Conservation (phyloP, 2,797 vertebrate genomes). For the Pseudochaenichthys georgianus region DNA sequence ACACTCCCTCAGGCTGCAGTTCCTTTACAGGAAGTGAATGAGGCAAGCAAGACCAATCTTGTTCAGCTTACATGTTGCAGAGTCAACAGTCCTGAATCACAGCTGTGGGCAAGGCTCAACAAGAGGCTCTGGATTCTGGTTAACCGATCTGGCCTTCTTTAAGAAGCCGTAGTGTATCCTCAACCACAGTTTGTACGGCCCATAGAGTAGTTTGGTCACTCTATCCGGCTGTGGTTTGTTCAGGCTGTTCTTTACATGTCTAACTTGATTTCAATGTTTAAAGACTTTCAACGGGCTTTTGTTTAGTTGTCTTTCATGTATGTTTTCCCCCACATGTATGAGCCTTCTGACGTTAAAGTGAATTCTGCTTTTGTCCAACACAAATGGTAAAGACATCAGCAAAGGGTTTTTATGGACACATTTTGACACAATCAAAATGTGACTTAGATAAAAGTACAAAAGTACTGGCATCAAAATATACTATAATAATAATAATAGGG, state of each 20-base stretch:
- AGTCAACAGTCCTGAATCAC: conserved; percentile 34
- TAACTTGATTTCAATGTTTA: background rate
- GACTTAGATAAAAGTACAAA: too few species aligned
- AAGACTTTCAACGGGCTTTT: background rate
- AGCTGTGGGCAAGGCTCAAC: conserved; percentile 45
- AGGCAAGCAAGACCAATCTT: conserved; percentile 58
- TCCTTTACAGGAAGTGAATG: conserved; percentile 53
- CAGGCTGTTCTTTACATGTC: background rate
- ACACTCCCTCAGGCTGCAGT: conserved; percentile 36
- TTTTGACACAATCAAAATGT: too few species aligned
- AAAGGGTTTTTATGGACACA: background rate
- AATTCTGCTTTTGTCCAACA: too few species aligned
- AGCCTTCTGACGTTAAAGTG: background rate
- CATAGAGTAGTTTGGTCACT: conserved; percentile 8
- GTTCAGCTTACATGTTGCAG: conserved; percentile 34
- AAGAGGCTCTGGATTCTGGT: conserved; percentile 50
- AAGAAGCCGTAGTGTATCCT: conserved; percentile 16
- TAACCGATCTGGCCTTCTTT: conserved; percentile 45
- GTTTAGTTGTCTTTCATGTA: background rate
- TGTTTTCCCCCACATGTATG: background rate
- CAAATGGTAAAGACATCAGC: conserved; percentile 10
- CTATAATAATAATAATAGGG: too few species aligned
- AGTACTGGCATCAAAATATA: too few species aligned
- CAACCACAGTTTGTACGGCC: conserved; percentile 57
- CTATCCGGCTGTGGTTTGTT: conserved; percentile 22